Percentiles rank a stretch among this genome's conserved stretches.
These are phyloP conservation scores for Sabatieria punctata DNA, from an alignment of 2,888 invertebrate species.

Conservation along the genomic window DNA sequence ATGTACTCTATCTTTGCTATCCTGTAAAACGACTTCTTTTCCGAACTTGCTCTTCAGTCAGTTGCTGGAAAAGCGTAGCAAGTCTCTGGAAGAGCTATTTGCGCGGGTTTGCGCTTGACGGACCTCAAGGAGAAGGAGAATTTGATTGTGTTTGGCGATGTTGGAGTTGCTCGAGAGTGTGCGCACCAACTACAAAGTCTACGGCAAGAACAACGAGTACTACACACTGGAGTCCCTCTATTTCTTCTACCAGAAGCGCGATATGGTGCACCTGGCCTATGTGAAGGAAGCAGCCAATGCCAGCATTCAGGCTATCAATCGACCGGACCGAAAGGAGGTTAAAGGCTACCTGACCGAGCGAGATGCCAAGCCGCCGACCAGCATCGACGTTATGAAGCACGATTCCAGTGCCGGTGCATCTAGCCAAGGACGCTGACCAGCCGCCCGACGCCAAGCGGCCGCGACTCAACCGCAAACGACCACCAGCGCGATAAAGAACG, in stretches of 20 bases:
- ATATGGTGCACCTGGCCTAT: slow-evolving; percentile 63
- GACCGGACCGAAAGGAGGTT: slow-evolving; percentile 20
- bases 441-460: not conserved
- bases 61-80: too few species aligned
- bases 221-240: slow-evolving; percentile 90
- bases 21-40: too few species aligned
- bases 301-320: slow-evolving; percentile 34
- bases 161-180: too few species aligned
- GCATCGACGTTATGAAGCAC: slow-evolving; percentile 9
- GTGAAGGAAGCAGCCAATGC: slow-evolving; percentile 61
- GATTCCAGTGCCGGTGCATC: slow-evolving; percentile 4
- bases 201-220: slow-evolving; percentile 66
- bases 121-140: slow-evolving; percentile 83
- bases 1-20: too few species aligned
- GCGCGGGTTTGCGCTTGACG: too few species aligned
- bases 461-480: not conserved
- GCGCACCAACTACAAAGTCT: too few species aligned
- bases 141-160: slow-evolving; percentile 94
- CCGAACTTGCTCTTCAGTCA: too few species aligned
- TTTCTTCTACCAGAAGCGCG: slow-evolving; percentile 62
- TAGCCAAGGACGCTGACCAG: not conserved
- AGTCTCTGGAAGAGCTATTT: too few species aligned
- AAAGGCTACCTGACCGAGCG: slow-evolving; percentile 15
- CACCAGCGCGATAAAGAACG: slow-evolving; percentile 2
- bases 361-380: slow-evolving; percentile 13